phyloP scores from a whole-genome alignment of 53 echinoderm and acorn worm species.

The Crossaster papposus region DNA sequence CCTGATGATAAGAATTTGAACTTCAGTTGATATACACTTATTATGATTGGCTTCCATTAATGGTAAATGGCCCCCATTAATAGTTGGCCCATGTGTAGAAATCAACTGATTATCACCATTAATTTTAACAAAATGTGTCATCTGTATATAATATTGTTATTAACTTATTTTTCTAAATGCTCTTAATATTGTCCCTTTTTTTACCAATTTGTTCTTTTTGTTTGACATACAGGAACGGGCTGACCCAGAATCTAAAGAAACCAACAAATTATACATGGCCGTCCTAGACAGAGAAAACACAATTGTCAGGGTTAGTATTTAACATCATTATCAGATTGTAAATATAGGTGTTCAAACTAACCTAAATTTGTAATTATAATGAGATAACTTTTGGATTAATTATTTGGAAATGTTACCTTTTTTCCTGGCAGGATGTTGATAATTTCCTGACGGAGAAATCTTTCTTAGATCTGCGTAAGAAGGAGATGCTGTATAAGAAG shows the following conservation, averaged over 20 bases:
- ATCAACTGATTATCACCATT: too few species aligned
- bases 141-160: neutral
- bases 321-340: neutral
- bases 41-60: too few species aligned
- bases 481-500: slow-evolving; percentile 97
- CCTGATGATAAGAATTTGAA: too few species aligned
- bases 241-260: slow-evolving; percentile 89
- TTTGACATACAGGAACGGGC: slow-evolving; percentile 78
- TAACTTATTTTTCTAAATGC: neutral
- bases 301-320: slow-evolving; percentile 88
- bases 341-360: too few species aligned
- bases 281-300: slow-evolving; percentile 92
- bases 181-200: too few species aligned
- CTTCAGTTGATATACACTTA: too few species aligned
- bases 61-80: too few species aligned
- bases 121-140: neutral
- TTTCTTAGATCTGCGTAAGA: slow-evolving; percentile 92
- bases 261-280: slow-evolving; percentile 94
- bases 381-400: too few species aligned
- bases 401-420: neutral
- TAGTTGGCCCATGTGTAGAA: too few species aligned
- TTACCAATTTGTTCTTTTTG: neutral
- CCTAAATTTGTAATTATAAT: too few species aligned
- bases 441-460: slow-evolving; percentile 86
- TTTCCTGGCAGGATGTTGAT: slow-evolving; percentile 78